Evolutionary conservation across 2,113 vertebrate species (phyloP).

Genomic region (Heliornis fulica): DNA sequence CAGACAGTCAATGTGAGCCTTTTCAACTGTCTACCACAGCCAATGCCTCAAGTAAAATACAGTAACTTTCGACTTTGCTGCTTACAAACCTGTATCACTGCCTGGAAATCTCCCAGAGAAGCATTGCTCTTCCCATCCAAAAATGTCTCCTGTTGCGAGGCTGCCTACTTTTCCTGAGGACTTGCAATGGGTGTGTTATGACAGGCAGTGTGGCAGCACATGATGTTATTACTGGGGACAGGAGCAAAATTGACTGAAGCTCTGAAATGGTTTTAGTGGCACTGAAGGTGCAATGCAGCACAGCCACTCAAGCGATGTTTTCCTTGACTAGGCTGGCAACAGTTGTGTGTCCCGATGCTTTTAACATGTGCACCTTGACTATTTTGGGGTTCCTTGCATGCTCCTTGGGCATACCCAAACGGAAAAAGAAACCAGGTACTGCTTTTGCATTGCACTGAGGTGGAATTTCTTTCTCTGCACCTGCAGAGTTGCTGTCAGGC

Average conservation of each 20-base stretch:
- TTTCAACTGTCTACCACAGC: conserved; percentile 68
- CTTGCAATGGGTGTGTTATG: background rate
- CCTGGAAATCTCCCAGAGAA: background rate
- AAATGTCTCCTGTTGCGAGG: background rate
- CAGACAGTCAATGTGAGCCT: conserved; percentile 64
- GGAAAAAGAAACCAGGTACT: background rate
- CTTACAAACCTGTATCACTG: background rate
- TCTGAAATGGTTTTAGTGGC: background rate
- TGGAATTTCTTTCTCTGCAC: background rate
- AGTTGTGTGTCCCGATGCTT: background rate
- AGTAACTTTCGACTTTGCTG: conserved; percentile 57
- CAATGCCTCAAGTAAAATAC: conserved; percentile 64
- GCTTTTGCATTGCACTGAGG: background rate
- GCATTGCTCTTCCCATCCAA: background rate
- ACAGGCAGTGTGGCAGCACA: background rate
- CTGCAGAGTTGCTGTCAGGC: background rate
- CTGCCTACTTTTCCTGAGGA: background rate
- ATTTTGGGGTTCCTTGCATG: background rate
- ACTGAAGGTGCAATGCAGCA: background rate
- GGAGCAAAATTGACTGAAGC: background rate
- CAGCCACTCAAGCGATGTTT: background rate
- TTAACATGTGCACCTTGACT: background rate
- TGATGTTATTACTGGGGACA: background rate
- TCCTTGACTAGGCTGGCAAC: background rate
- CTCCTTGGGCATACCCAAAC: background rate